Base-by-base conservation (phyloP, 2,113 vertebrate genomes). In the Heterochromis multidens region DNA sequence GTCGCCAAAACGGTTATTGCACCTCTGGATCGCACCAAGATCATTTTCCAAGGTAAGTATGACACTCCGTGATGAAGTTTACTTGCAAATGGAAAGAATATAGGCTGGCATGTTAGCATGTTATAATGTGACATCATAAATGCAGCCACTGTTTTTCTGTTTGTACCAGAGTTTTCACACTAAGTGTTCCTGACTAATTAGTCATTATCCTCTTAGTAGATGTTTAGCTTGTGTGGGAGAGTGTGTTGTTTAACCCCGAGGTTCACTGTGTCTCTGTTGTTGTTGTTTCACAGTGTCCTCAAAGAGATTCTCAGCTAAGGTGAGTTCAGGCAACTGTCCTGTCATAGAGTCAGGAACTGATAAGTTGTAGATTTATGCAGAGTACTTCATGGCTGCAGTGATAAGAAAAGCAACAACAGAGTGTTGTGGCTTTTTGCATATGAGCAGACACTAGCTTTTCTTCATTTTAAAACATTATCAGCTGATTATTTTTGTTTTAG, bases 11-110 rank as follows among this genome's bases (percentile, higher is more conserved):
- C 98, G 0, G 96, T 97, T 0, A 98, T 99, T 54, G 99, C 99
- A 9, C 99, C 99, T 1, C 93, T 99, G 94, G 99, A 99, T 89
- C 95, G 99, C 86, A 99, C 98, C 72, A 99, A 99, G 96, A 99
- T 99, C 94, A 99, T 99, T 92, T 99, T 99, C 93, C 99, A 99
- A 97, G 99, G 99, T 95, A 94, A 92, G 83, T 27, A n/a, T 5
- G 16, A 79, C 7, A 10, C 29, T 35, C 76, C 6, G 8, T 16
- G 4, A 23, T 61, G 67, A 25, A 25, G 1, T 29, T 33, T 31
- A 37, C 23, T 49, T 43, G 14, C 3, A 65, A 49, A 81, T 35
- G 31, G 14, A 83, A 4, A 63, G 2, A 23, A 57, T 57, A 35
- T 1, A 46, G 16, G 2, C 17, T 46, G 1, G 1, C n/a, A 61